A percentile compares a stretch with the other conserved stretches of the same genome.
Evolutionary conservation across 2,888 invertebrate species (phyloP).

Genomic region (Caprella mutica): DNA sequence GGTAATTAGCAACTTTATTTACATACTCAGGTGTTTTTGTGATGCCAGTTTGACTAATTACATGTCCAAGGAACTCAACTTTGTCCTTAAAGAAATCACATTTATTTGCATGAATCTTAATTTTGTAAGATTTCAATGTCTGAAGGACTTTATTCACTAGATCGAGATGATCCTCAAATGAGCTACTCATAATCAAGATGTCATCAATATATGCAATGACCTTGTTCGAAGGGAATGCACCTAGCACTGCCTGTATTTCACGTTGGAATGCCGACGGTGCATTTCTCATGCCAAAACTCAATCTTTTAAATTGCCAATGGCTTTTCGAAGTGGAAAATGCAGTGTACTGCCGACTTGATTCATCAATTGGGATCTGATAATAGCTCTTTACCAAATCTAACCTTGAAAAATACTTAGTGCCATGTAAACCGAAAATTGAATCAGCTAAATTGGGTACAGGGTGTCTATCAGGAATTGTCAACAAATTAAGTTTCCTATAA

Average conservation of each 20-base stretch:
- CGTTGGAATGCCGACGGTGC: constrained; percentile 1
- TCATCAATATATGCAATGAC: background rate
- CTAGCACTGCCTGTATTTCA: background rate
- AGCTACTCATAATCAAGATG: background rate
- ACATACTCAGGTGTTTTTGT: background rate
- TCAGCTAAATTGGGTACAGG: background rate
- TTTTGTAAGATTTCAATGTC: background rate
- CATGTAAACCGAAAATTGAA: constrained; percentile 7
- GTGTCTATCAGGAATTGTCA: background rate
- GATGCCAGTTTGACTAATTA: background rate
- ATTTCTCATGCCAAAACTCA: background rate
- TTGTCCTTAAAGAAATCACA: background rate
- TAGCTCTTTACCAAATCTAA: background rate
- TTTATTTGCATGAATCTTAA: background rate
- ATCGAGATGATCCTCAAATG: background rate
- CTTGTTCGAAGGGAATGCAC: background rate
- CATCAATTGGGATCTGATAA: background rate
- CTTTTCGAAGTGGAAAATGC: background rate
- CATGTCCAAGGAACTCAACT: background rate
- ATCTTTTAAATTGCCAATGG: background rate
- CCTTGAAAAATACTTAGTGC: constrained; percentile 4
- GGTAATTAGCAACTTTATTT: background rate
- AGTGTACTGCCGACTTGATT: background rate
- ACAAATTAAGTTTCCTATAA: background rate
- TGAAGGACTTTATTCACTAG: background rate